Conservation (phyloP, 2,113 vertebrate species). For the Grammomys dolichurus region DNA sequence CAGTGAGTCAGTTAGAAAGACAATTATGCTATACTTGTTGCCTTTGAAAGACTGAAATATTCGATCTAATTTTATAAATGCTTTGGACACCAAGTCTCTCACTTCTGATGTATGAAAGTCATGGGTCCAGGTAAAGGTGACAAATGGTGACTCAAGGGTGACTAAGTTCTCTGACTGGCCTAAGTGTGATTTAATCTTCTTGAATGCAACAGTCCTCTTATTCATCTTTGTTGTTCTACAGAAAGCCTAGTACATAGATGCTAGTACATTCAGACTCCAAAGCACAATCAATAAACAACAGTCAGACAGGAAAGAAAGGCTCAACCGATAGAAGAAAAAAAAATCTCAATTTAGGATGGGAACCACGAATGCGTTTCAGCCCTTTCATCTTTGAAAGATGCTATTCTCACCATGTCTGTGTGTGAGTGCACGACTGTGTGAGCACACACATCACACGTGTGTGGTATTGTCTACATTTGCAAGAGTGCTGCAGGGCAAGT, state of each 20-base stretch:
- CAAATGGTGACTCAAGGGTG: conserved; percentile 6
- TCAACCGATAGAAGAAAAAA: neutral
- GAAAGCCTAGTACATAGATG: neutral
- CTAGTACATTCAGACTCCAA: neutral
- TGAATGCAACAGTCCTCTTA: neutral
- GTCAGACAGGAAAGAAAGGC: conserved; percentile 3
- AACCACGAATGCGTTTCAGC: neutral
- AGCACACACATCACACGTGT: neutral
- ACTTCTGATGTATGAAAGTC: neutral
- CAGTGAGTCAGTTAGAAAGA: neutral
- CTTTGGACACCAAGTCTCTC: neutral
- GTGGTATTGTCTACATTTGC: neutral
- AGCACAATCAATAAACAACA: conserved; percentile 5
- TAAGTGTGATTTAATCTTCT: neutral
- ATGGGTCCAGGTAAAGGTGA: neutral
- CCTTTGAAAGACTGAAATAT: neutral
- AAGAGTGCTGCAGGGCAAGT: neutral
- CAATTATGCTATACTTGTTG: neutral
- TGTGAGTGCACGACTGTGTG: neutral
- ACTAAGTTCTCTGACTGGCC: neutral
- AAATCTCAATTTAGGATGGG: neutral
- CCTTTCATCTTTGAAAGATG: conserved; percentile 2
- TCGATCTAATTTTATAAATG: conserved; percentile 43
- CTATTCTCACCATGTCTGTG: neutral
- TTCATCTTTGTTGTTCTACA: neutral